Percentiles rank a stretch among this genome's conserved stretches.
These are phyloP conservation scores for Laticauda laticaudata DNA, from an alignment of 2,113 vertebrate species.

Conservation along the genomic window DNA sequence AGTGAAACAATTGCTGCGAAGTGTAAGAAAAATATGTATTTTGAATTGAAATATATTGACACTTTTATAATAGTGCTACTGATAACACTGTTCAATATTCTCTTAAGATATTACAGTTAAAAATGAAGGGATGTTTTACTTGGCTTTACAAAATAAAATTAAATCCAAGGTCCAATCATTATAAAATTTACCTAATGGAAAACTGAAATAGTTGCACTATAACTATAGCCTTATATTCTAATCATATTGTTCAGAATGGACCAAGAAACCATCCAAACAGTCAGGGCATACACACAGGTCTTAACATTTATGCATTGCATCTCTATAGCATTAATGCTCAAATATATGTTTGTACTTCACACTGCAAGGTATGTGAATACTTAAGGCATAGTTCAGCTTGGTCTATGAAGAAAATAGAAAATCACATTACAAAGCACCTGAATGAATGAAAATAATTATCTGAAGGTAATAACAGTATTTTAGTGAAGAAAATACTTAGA, in stretches of 20 bases:
- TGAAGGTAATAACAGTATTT: background rate
- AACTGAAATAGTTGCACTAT: background rate
- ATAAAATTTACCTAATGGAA: background rate
- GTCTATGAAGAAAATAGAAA: background rate
- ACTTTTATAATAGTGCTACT: background rate
- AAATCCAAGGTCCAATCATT: background rate
- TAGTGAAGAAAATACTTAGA: background rate
- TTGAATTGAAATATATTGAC: constrained; percentile 1
- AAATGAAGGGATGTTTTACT: background rate
- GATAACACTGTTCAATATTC: background rate
- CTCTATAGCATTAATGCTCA: background rate
- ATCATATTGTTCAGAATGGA: background rate
- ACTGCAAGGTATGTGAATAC: background rate
- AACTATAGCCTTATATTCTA: background rate
- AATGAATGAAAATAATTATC: background rate
- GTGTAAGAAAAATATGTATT: background rate
- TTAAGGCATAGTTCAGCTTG: background rate
- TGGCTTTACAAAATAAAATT: background rate
- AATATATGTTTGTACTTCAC: background rate
- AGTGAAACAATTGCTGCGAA: background rate
- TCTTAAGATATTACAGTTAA: background rate
- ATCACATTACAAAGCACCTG: background rate
- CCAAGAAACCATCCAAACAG: background rate
- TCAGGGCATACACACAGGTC: background rate
- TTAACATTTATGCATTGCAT: background rate